Evolutionary conservation across 23 tunicate species (phyloP).

Genomic region (Diplosoma virens): DNA sequence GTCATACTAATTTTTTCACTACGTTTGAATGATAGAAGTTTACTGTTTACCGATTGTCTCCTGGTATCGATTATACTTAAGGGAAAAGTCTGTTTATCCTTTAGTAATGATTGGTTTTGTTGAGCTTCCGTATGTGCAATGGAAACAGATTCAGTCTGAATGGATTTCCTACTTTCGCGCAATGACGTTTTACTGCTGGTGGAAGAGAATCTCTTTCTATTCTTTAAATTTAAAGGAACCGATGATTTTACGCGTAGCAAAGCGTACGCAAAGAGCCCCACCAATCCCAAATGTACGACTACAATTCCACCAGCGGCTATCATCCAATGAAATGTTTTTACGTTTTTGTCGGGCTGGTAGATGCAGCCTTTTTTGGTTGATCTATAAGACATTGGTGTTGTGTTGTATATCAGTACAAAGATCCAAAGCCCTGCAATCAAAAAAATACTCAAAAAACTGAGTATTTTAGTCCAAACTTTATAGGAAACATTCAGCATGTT

Average conservation of each 20-base stretch:
- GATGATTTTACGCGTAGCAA: background rate
- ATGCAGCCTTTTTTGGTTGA: conserved; percentile 22
- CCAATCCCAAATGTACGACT: conserved; percentile 14
- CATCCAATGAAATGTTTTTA: background rate
- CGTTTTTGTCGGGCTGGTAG: background rate
- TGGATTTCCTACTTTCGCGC: too few relatives aligned
- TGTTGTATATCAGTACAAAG: background rate
- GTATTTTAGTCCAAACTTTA: background rate
- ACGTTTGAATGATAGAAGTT: too few relatives aligned
- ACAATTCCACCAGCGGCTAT: conserved; percentile 2
- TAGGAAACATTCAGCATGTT: conserved; percentile 29
- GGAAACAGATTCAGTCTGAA: too few relatives aligned
- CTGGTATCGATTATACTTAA: too few relatives aligned
- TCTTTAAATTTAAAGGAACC: too few relatives aligned
- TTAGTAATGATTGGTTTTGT: too few relatives aligned
- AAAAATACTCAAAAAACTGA: conserved; percentile 32
- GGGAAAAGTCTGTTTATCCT: too few relatives aligned
- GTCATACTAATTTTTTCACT: too few relatives aligned
- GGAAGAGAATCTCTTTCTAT: too few relatives aligned
- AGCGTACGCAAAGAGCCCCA: conserved; percentile 49
- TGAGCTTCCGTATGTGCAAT: too few relatives aligned
- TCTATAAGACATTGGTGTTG: conserved; percentile 17
- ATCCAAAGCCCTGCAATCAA: conserved; percentile 12
- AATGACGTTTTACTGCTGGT: too few relatives aligned
- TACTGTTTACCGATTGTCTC: too few relatives aligned